phyloP scores from a whole-genome alignment of 2,888 invertebrate species.

The Leucozona laternaria region DNA sequence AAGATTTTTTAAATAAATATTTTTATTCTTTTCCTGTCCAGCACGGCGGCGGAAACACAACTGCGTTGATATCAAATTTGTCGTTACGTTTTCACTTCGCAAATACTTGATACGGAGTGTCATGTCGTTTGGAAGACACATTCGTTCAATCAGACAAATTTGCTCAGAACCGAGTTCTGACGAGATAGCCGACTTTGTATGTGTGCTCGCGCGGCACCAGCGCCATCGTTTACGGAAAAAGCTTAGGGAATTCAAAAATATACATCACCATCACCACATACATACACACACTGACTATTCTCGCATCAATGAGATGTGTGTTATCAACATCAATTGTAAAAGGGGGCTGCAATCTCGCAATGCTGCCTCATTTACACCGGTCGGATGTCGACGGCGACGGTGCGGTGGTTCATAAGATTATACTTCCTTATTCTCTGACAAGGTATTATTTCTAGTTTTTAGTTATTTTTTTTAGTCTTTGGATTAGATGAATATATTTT shows the following conservation, averaged over 20 bases:
- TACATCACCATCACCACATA: background rate
- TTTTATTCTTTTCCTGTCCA: constrained; percentile 58
- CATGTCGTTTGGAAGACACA: constrained; percentile 63
- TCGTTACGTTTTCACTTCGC: constrained; percentile 72
- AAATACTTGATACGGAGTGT: constrained; percentile 68
- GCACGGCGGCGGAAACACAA: constrained; percentile 67
- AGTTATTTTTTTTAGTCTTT: no score
- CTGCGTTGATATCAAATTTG: constrained; percentile 69
- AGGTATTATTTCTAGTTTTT: background rate
- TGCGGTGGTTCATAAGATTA: background rate
- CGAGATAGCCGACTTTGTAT: constrained; percentile 25
- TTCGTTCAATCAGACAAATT: constrained; percentile 69
- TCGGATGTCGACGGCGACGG: background rate
- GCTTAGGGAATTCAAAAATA: constrained; percentile 41
- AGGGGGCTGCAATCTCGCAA: constrained; percentile 34
- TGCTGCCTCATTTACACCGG: constrained; percentile 21
- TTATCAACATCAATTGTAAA: constrained; percentile 55
- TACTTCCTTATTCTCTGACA: constrained; percentile 37
- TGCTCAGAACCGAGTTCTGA: constrained; percentile 67
- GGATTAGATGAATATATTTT: background rate
- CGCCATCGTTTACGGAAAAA: constrained; percentile 24
- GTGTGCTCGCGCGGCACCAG: constrained; percentile 33
- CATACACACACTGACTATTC: background rate
- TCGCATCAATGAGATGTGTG: constrained; percentile 45
- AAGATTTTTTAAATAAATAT: background rate